Base-by-base conservation (phyloP, 1,140 invertebrate genomes). In the Lepidurus couesii region DNA sequence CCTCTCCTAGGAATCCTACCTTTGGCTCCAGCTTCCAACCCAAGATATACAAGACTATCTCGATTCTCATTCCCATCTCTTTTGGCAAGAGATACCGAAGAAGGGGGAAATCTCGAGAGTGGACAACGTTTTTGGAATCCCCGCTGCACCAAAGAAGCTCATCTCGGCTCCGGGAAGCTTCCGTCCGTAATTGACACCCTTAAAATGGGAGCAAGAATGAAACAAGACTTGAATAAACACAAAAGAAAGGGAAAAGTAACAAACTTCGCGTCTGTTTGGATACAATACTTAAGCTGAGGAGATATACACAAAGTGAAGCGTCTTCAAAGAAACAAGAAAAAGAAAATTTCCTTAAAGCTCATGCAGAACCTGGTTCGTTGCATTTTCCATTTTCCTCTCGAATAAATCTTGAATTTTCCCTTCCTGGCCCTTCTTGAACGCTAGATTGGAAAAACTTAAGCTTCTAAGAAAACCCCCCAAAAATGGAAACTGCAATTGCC, bases 121-220 rank as follows among this genome's bases (percentile, higher is more conserved):
- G 53, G 53, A 65, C 53, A 16, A 65, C 53, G 53, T 21, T 65
- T 65, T 10, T 13, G 53, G 53, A 65, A 7, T 65, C 53, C 53
- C 53, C 53, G 13, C 53, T 65, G 21, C 16, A 16, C n/a, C 9
- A 9, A 9, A 65, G 53, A 21, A 65, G 53, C 53, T 65, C 53
- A 21, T 65, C 53, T 65, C 53, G 53, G 13, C 16, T 21, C 8
- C 10, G 21, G 21, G 53, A 65, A 65, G 53, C 53, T 65, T 65
- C 21, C 53, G 53, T 65, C 13, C 53, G 53, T 65, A 65, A 65
- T 65, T 65, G 53, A 65, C 53, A 65, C 53, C 53, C 53, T 65
- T 65, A 65, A 65, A 65, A 65, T 1, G 8, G 53, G n/a, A 16
- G 10, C 16, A 65, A 16, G 13, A 65, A 16, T 16, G 34, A 34